Percentiles rank a stretch among this genome's conserved stretches.
Evolutionary conservation across 2,113 vertebrate genomes (phyloP).

Genomic region (Prionailurus viverrinus): DNA sequence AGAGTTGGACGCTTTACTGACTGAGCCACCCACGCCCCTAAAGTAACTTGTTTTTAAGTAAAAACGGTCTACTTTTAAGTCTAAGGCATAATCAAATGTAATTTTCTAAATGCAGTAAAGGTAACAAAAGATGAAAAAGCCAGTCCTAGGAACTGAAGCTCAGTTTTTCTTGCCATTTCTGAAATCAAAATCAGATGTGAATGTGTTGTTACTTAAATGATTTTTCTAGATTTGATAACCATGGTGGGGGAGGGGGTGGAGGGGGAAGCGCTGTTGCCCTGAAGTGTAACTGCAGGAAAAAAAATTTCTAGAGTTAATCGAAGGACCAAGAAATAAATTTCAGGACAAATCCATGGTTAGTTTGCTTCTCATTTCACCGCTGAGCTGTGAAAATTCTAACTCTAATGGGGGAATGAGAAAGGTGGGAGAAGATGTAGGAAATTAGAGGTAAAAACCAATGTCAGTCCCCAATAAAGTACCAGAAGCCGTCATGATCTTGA

Average conservation of each 20-base stretch:
- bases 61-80: background rate
- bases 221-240: background rate
- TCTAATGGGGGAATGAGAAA: background rate
- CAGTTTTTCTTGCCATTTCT: conserved; percentile 9
- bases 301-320: background rate
- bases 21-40: too few species aligned
- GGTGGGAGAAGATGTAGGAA: background rate
- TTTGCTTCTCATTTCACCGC: background rate
- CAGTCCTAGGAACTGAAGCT: background rate
- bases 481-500: background rate
- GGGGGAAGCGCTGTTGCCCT: background rate
- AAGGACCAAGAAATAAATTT: conserved; percentile 3
- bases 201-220: background rate
- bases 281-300: background rate
- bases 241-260: too few species aligned
- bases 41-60: conserved; percentile 14
- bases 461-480: background rate
- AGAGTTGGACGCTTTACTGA: too few species aligned
- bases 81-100: background rate
- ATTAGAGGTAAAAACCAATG: background rate
- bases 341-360: background rate
- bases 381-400: background rate
- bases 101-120: conserved; percentile 27
- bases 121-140: background rate
- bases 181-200: background rate